Evolutionary conservation across 2,888 invertebrate species (phyloP).

Genomic region (Acanthosepion lycidas): DNA sequence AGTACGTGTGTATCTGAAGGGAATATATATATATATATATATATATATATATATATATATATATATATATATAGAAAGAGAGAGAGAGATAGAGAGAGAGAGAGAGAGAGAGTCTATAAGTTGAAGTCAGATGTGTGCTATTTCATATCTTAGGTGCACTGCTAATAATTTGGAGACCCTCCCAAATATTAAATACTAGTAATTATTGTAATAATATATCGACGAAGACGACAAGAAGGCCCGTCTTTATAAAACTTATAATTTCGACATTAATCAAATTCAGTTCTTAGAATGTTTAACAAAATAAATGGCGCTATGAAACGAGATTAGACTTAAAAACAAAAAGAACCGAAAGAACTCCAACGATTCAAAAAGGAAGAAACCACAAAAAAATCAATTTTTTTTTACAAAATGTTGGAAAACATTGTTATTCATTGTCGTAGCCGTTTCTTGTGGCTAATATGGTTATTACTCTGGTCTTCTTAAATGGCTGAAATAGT

Average conservation of each 20-base stretch:
- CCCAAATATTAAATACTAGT: neutral
- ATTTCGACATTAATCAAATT: slow-evolving; percentile 11
- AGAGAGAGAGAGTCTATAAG: neutral
- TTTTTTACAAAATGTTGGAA: too few relatives aligned
- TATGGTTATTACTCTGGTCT: too few relatives aligned
- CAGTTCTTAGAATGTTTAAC: neutral
- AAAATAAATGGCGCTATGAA: neutral
- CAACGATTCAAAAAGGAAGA: neutral
- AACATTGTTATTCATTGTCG: too few relatives aligned
- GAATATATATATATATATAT: too few relatives aligned
- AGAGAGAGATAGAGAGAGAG: neutral
- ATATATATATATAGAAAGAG: too few relatives aligned
- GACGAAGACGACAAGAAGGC: neutral
- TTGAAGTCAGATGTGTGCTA: neutral
- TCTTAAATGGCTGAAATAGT: too few relatives aligned
- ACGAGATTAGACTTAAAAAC: neutral
- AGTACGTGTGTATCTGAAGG: too few relatives aligned
- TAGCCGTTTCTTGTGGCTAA: too few relatives aligned
- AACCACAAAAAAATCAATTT: too few relatives aligned
- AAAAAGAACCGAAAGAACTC: neutral
- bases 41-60: too few relatives aligned
- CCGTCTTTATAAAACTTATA: neutral
- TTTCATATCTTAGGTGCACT: neutral
- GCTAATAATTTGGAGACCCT: neutral
- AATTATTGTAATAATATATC: neutral